These are phyloP conservation scores for Mimas tiliae DNA, from an alignment of 2,888 invertebrate genomes.

Conservation along the genomic window DNA sequence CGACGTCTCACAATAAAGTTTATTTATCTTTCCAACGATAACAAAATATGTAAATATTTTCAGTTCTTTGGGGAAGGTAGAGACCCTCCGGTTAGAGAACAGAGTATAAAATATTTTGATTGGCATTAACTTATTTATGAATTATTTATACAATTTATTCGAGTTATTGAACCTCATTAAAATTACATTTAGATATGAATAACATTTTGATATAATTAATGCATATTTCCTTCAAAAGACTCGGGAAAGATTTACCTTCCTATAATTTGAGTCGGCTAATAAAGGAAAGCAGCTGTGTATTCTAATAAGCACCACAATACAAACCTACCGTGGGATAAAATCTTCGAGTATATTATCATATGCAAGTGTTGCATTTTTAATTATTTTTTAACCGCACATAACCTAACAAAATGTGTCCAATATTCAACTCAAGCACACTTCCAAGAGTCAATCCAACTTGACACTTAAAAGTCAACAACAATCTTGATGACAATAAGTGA, in stretches of 20 bases:
- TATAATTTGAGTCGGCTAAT: background rate
- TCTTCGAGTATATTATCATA: background rate
- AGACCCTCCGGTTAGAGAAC: background rate
- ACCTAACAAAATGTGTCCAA: background rate
- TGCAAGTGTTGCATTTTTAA: background rate
- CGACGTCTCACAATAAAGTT: too few relatives aligned
- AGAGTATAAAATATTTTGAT: constrained; percentile 1
- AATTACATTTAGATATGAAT: background rate
- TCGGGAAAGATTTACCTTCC: background rate
- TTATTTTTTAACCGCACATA: background rate
- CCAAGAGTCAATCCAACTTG: background rate
- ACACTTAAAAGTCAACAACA: constrained; percentile 37
- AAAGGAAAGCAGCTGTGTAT: background rate
- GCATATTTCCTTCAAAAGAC: background rate
- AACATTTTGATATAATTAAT: background rate
- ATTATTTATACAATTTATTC: background rate
- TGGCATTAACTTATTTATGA: background rate
- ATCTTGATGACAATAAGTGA: constrained; percentile 67
- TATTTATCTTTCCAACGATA: background rate
- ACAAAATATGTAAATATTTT: background rate
- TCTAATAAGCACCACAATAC: background rate
- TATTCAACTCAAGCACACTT: background rate
- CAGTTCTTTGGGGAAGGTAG: background rate
- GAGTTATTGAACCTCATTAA: constrained; percentile 1
- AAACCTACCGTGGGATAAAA: background rate